Base-by-base conservation (phyloP, 2,113 vertebrate genomes). In the Tetraodon nigroviridis region DNA sequence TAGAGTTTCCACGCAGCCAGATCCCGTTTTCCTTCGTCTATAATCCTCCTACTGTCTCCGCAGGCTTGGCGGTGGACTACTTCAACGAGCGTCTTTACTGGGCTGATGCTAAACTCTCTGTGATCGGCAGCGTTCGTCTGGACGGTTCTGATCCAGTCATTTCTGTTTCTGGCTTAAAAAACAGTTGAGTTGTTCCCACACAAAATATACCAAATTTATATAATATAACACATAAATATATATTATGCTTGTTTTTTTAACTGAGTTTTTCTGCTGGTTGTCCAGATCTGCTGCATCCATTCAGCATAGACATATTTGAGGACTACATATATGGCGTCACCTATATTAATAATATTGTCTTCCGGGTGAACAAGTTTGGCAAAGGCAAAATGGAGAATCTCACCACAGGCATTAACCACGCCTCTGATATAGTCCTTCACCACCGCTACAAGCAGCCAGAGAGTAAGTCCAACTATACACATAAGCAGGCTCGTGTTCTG, bases 291-390 rank as follows among this genome's bases (percentile, higher is more conserved):
- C 93, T 92, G 66, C 94, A 97, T 69, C 96, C 96, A 0, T 99
- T 97, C 89, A 97, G 96, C 89, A 99, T 99, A 0, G 96, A 99
- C 53, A 91, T 99, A 77, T 99, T 99, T 50, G 96, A 99, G 83
- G 96, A 99, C 75, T 95, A 95, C 84, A 96, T 99, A 78, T 99
- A 98, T 0, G 96, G 96, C 0, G 95, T 99, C 83, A 98, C 96
- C n/a, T 98, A 97, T 80, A 87, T 94, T 71, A 95, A 99, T 80
- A 99, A 99, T 65, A 74, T 92, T 61, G 95, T 99, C 80, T 98
- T 98, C 91, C 94, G 94, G 51, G 94, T 99, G 60, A 94, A 98
- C 84, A 99, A 99, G 83, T 99, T 96, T 8, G 96, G 96, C 51
- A 93, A 92, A 60, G 94, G 94, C 14, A 71, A 87, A 0, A 88